These are phyloP conservation scores for Dasysyrphus albostriatus DNA, from an alignment of 2,888 invertebrate genomes.

Conservation along the genomic window DNA sequence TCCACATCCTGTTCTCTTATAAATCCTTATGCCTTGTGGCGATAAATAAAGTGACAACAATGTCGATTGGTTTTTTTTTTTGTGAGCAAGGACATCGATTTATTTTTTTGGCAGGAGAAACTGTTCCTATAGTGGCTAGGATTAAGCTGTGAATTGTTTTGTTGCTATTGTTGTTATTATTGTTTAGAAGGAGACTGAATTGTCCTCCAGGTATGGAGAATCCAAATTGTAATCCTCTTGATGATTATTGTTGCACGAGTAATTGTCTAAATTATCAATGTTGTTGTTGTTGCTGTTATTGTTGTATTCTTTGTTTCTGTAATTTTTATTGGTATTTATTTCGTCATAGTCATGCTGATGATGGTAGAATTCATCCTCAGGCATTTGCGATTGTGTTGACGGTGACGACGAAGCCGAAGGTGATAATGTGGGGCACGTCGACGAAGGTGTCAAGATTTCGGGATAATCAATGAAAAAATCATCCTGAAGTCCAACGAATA, in stretches of 20 bases:
- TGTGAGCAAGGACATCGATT: conserved; percentile 24
- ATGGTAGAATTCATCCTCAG: conserved; percentile 48
- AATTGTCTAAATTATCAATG: conserved; percentile 73
- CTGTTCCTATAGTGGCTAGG: conserved; percentile 13
- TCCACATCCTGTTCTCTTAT: conserved; percentile 23
- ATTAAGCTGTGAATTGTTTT: conserved; percentile 1
- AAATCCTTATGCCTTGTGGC: conserved; percentile 23
- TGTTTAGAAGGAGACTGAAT: conserved; percentile 50
- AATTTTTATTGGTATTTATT: conserved; percentile 40
- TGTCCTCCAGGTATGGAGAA: conserved; percentile 25
- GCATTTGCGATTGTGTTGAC: conserved; percentile 37
- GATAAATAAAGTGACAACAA: conserved; percentile 34
- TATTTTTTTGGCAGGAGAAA: conserved; percentile 26
- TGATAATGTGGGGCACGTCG: conserved; percentile 59
- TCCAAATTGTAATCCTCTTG: conserved; percentile 63
- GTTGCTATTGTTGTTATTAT: neutral
- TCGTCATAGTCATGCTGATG: conserved; percentile 53
- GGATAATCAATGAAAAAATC: conserved; percentile 80
- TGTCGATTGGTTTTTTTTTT: conserved; percentile 21
- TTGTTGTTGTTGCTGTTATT: conserved; percentile 31
- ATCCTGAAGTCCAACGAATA: conserved; percentile 82
- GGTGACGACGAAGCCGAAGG: conserved; percentile 27
- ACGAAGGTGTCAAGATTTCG: conserved; percentile 70
- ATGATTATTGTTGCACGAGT: conserved; percentile 63
- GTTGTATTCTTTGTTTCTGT: conserved; percentile 32